Evolutionary conservation across 2,888 invertebrate species (phyloP), one percentile per base, ranked within the genome.

Genomic region (Gastracanthus pulcherrimus): DNA sequence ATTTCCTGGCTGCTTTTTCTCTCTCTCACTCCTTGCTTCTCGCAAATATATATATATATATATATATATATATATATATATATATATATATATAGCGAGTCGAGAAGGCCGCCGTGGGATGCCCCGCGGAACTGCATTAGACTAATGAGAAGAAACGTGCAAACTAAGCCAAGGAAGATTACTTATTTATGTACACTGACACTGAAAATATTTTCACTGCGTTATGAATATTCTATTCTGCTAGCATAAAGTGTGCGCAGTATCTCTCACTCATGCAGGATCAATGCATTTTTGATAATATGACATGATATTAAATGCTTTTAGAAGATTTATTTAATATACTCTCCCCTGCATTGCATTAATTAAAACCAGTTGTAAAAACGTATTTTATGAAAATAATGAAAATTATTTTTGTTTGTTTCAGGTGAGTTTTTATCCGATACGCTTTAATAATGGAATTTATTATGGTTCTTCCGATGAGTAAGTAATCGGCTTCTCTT

Each of bases 381-480:
- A n/a, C n/a, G n/a, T n/a, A 45, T 13, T 45, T 1, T 11, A 0
- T 58, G n/a, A 5, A 31, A 31, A 16, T n/a, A 2, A 31, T 55
- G 26, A 62, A 62, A 34, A 62, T 62, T 31, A 34, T 62, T 31
- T 45, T 45, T 62, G 1, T 69, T 48, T 69, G 67, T 69, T 69
- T 45, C 31, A 69, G 67, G 67, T 69, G 38, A 69, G 67, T 62
- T 34, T 19, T 19, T 4, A n/a, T 51, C 23, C 19, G 1, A 51
- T n/a, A 48, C 7, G 19, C 48, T n/a, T 48, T 3, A 41, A 41
- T 41, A 7, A 41, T 41, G n/a, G n/a, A 7, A 41, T 41, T 16
- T 16, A 1, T 41, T 41, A 11, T 41, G 11, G 16, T 0, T 11
- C 6, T 41, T 38, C n/a, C 45, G n/a, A n/a, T n/a, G n/a, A n/a